Evolutionary conservation across 35 echinoderm and acorn worm genomes (phyloP), one percentile per base, ranked within the genome.

Genomic region (Ophiothrix spiculata): DNA sequence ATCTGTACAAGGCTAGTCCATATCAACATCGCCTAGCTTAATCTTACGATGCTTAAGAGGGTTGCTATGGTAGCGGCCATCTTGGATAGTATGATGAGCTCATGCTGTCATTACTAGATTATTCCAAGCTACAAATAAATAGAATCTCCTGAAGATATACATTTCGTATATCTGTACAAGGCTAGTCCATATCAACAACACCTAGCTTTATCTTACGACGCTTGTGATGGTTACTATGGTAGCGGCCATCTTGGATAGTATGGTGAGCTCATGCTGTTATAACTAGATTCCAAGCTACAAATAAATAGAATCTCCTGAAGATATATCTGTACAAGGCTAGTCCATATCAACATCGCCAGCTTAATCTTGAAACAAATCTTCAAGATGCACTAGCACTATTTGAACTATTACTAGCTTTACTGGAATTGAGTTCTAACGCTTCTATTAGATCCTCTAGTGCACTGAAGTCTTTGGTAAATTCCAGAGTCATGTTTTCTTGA

Each of bases 381-480:
- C 60, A 69, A n/a, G 42, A 82, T 39, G 36, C 32, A 25, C 78
- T 80, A 36, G 36, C 78, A 28, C 81, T 84, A 23, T 45, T 56
- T 25, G 34, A 64, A 64, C 69, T 82, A 14, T 45, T 34, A 54
- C 28, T 37, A 13, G 37, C 37, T 23, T 39, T 63, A 32, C 1
- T 37, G 69, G 64, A 25, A n/a, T 83, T 87, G 45, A 92, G 69
- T 35, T 82, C 64, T 33, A 95, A 81, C 0, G 85, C 86, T 49
- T 95, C 85, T 36, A 91, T 94, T 63, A 99, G 86, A 81, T 99
- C 96, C 33, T 99, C 96, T 41, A 99, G 78, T 25, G 91, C 83
- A 1, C 33, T 32, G 35, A 82, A 81, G 21, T 91, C 92, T 88
- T 99, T 93, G 39, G 89, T 36, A 23, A 34, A 25, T 10, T 99